Conservation (phyloP, 1,140 invertebrate species). For the Heliconius melpomene region DNA sequence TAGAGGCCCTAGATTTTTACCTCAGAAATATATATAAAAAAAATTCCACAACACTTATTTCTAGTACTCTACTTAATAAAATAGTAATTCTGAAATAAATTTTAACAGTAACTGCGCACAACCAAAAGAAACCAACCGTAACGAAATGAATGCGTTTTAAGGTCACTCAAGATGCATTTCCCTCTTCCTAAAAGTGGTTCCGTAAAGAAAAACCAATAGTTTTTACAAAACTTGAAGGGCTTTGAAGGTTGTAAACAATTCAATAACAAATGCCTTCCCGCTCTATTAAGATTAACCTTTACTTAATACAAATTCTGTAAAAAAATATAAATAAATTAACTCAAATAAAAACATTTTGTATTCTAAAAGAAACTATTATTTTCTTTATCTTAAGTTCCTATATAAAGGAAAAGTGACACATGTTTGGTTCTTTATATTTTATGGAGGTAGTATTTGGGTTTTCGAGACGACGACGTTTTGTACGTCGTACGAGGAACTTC, state of each 20-base stretch:
- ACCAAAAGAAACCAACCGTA: conserved; percentile 30
- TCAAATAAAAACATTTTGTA: neutral
- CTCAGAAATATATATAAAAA: too few relatives aligned
- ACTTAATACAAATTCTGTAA: neutral
- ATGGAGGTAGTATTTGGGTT: neutral
- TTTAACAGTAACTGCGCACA: conserved; percentile 21
- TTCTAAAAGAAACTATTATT: neutral
- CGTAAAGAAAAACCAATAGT: conserved; percentile 50
- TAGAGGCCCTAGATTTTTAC: too few relatives aligned
- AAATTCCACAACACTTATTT: too few relatives aligned
- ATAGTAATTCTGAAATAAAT: neutral
- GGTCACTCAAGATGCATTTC: conserved; percentile 55
- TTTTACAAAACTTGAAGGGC: conserved; percentile 48
- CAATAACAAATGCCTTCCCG: conserved; percentile 48
- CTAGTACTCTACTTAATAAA: too few relatives aligned
- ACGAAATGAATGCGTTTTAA: conserved; percentile 49
- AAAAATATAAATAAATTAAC: conserved; percentile 1
- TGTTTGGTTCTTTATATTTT: neutral
- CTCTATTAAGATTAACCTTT: conserved; percentile 23
- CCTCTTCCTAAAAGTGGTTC: conserved; percentile 51
- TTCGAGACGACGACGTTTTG: too few relatives aligned
- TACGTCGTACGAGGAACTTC: too few relatives aligned
- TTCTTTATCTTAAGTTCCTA: neutral
- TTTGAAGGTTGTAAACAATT: conserved; percentile 46
- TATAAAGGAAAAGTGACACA: neutral